A percentile compares a stretch with the other conserved stretches of the same genome.
Conservation (phyloP, 2,113 vertebrate species). For the Halichoeres trimaculatus region DNA sequence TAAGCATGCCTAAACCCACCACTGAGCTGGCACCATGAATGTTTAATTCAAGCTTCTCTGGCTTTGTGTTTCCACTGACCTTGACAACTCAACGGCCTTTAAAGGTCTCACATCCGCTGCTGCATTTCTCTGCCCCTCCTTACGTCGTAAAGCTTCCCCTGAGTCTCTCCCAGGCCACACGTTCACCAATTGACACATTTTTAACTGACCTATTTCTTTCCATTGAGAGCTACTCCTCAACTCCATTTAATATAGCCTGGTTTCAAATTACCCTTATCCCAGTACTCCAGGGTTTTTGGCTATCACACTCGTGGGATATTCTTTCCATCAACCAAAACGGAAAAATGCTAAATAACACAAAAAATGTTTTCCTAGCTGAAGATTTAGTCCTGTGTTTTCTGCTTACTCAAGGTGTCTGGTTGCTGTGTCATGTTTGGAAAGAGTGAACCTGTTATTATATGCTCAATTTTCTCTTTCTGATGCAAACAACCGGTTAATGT, state of each 20-base stretch:
- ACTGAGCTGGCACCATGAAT: constrained; percentile 19
- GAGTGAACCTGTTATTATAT: neutral
- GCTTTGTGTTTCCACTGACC: constrained; percentile 37
- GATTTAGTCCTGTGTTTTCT: constrained; percentile 46
- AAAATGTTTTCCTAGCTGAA: constrained; percentile 37
- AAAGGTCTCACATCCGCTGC: neutral
- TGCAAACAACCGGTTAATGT: neutral
- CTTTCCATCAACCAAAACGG: constrained; percentile 56
- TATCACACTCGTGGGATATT: constrained; percentile 56
- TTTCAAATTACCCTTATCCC: constrained; percentile 70
- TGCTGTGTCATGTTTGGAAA: constrained; percentile 29
- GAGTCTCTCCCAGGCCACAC: constrained; percentile 25
- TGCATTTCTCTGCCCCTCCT: constrained; percentile 13
- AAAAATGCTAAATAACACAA: constrained; percentile 58
- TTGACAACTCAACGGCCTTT: constrained; percentile 36
- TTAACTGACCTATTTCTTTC: constrained; percentile 65
- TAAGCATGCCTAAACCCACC: neutral
- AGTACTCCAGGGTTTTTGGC: constrained; percentile 46
- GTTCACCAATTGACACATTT: constrained; percentile 53
- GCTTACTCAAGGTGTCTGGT: constrained; percentile 46
- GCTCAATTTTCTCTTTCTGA: neutral
- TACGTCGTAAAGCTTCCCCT: constrained; percentile 1
- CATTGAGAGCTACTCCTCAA: constrained; percentile 51
- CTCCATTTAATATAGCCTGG: constrained; percentile 58
- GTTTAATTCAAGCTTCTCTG: constrained; percentile 19